phyloP scores from a whole-genome alignment of 2,113 vertebrate species.

The Lathamus discolor region DNA sequence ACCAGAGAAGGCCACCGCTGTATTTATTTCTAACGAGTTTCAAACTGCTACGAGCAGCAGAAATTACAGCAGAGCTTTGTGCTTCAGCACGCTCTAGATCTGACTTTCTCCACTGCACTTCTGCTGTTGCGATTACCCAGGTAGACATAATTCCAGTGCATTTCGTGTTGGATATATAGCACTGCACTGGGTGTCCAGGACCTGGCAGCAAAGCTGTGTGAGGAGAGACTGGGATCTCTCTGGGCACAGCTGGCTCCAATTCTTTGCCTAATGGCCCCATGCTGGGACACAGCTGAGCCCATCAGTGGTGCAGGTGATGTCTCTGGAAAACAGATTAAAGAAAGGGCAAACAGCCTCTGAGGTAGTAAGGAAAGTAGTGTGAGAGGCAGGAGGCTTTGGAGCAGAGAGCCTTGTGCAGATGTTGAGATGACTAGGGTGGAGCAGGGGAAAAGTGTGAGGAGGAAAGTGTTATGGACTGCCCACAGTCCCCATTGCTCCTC shows the following conservation, averaged over 20 bases:
- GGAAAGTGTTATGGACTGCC: accelerated
- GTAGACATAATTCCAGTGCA: neutral
- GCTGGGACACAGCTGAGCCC: neutral
- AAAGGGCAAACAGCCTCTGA: accelerated
- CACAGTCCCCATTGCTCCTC: accelerated
- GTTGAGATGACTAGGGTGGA: accelerated
- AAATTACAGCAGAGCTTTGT: accelerated
- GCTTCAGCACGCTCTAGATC: neutral
- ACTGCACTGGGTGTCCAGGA: neutral
- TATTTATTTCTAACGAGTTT: neutral
- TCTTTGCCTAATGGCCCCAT: neutral
- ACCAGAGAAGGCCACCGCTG: too few relatives aligned
- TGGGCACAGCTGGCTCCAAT: neutral
- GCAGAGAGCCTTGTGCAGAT: accelerated
- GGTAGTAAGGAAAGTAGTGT: accelerated
- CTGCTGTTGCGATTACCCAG: neutral
- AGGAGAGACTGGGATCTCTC: neutral
- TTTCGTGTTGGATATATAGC: accelerated
- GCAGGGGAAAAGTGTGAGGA: too few relatives aligned
- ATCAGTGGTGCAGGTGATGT: accelerated
- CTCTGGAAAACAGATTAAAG: neutral
- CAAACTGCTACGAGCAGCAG: neutral
- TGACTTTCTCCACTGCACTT: neutral
- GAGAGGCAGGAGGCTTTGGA: neutral
- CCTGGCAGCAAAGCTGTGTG: neutral